Conservation (phyloP, 2,797 vertebrate species). For the Okamejei kenojei region DNA sequence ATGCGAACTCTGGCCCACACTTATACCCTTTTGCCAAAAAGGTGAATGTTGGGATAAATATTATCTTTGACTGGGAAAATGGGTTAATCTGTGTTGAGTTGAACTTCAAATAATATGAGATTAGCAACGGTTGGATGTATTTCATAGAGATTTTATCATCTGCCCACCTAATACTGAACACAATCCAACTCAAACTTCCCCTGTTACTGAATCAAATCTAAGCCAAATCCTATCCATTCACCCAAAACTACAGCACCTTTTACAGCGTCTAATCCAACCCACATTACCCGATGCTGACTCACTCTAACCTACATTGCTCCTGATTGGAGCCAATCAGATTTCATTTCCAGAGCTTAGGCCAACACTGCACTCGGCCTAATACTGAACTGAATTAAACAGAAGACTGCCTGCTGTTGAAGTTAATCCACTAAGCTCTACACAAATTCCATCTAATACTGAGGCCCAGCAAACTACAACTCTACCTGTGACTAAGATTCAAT, state of each 20-base stretch:
- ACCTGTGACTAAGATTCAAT: not conserved
- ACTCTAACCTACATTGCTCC: too few species aligned
- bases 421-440: not conserved
- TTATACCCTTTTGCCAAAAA: too few species aligned
- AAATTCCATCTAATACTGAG: not conserved
- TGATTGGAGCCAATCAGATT: not conserved
- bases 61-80: too few species aligned
- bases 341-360: too few species aligned
- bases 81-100: too few species aligned
- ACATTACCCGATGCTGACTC: not conserved
- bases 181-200: not conserved
- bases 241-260: too few species aligned
- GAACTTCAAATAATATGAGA: too few species aligned
- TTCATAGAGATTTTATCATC: too few species aligned
- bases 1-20: too few species aligned
- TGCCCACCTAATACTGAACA: not conserved
- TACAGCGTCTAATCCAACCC: not conserved
- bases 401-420: not conserved
- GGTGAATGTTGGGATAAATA: too few species aligned
- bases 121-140: too few species aligned
- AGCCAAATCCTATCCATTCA: not conserved
- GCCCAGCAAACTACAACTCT: not conserved
- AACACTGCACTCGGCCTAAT: too few species aligned
- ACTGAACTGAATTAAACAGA: not conserved
- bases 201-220: not conserved